Evolutionary conservation across 2,888 invertebrate species (phyloP), one percentile per base, ranked within the genome.

Genomic region (Zhengitettix transpicula): DNA sequence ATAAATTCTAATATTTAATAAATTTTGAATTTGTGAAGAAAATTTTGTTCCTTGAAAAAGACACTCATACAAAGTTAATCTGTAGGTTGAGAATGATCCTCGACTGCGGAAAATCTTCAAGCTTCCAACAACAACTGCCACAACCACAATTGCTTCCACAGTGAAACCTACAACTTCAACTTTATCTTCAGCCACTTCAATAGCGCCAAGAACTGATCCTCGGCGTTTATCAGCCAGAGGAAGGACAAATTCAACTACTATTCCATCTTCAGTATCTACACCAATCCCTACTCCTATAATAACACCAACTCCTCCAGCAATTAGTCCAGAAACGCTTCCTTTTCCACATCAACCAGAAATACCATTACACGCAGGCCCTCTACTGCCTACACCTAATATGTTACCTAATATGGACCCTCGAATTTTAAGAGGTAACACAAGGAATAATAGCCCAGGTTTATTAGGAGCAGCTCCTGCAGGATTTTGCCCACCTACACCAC

Each of bases 101-200:
- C 80, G 90, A 59, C 69, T 90, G 63, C 75, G 83, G 63, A 85
- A 84, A 72, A 85, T 89, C 59, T 85, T 89, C 69, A 79, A 87
- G 59, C 70, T 87, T 63, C 81, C 1, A 74, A 83, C 59, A 65
- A 68, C 1, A 82, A 83, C 16, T 78, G 83, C 77, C n/a, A 81
- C 80, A 41, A 80, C 82, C 69, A 81, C 72, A 14, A 28, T 5
- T 28, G 28, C 28, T 28, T 28, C 28, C 28, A 28, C 28, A 28
- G 2, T 7, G 2, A 28, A 28, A 28, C 47, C 47, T 12, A 47
- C 12, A 47, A 3, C 47, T 3, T 5, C 47, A 2, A 47, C 12
- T 47, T 1, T 47, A 14, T 47, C n/a, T 2, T 8, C 47, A 47
- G 47, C 47, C 14, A n/a, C 47, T 14, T n/a, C 47, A 47, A 12